These are phyloP conservation scores for Achlya flavicornis DNA, from an alignment of 2,888 invertebrate species.

Conservation along the genomic window DNA sequence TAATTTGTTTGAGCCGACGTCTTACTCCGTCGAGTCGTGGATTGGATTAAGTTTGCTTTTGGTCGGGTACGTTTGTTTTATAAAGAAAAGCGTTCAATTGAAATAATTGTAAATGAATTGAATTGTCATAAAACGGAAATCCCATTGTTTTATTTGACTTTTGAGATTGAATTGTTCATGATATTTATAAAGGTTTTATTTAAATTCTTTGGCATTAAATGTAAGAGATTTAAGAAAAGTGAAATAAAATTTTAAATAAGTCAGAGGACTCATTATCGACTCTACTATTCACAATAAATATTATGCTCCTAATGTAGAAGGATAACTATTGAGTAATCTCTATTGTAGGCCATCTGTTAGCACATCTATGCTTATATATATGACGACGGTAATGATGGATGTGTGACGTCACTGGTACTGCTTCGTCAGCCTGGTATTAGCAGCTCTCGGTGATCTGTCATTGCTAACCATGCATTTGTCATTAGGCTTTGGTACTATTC, in stretches of 20 bases:
- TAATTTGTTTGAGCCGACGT: conserved; percentile 82
- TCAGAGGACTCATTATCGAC: too few species aligned
- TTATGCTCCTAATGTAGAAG: too few species aligned
- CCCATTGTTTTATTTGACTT: conserved; percentile 14
- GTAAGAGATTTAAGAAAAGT: too few species aligned
- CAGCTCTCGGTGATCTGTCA: conserved; percentile 55
- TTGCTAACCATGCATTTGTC: conserved; percentile 69
- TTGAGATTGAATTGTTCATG: not conserved
- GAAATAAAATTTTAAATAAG: too few species aligned
- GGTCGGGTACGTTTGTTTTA: conserved; percentile 66
- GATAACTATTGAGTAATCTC: too few species aligned
- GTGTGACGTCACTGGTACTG: conserved; percentile 40
- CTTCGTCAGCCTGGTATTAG: conserved; percentile 53
- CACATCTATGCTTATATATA: not conserved
- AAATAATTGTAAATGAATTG: conserved; percentile 50
- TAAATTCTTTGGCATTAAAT: too few species aligned
- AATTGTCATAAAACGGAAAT: conserved; percentile 26
- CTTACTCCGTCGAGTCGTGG: conserved; percentile 71
- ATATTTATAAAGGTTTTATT: conserved; percentile 7
- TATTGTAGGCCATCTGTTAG: not conserved
- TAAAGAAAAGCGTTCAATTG: conserved; percentile 55
- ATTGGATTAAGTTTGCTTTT: conserved; percentile 77
- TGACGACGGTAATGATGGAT: conserved; percentile 36
- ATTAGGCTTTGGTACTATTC: conserved; percentile 45
- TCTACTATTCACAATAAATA: too few species aligned